Conservation (phyloP, 2,113 vertebrate genomes). For the Stigmatopora argus region DNA sequence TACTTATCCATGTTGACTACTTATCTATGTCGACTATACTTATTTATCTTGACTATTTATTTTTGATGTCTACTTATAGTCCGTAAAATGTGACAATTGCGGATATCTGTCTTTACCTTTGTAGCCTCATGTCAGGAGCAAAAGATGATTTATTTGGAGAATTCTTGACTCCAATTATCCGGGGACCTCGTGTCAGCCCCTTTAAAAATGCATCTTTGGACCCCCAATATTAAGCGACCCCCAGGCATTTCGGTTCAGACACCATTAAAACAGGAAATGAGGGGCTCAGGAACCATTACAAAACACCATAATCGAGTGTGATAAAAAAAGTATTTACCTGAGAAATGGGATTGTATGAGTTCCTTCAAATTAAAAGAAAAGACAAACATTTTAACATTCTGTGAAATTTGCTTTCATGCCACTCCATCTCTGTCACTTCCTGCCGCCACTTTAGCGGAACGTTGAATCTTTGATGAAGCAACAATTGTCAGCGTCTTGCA, state of each 20-base stretch:
- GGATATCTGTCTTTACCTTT: not conserved
- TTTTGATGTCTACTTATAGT: too few species aligned
- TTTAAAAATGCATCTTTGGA: not conserved
- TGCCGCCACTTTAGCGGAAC: not conserved
- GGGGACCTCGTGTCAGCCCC: not conserved
- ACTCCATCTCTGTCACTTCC: not conserved
- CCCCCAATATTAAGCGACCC: not conserved
- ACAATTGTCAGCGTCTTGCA: constrained; percentile 24
- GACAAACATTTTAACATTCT: too few species aligned
- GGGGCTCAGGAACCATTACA: not conserved
- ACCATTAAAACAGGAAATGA: not conserved
- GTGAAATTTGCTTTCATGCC: not conserved
- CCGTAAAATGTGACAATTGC: not conserved
- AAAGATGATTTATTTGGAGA: not conserved
- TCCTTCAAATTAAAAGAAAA: too few species aligned
- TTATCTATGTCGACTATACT: too few species aligned
- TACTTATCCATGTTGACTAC: too few species aligned
- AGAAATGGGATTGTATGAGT: too few species aligned
- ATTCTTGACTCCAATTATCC: not conserved
- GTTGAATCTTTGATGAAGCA: constrained; percentile 54
- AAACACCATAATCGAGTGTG: too few species aligned
- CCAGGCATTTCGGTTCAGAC: not conserved
- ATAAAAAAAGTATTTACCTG: too few species aligned
- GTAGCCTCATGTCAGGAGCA: too few species aligned
- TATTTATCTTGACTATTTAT: too few species aligned